Evolutionary conservation across 2,113 vertebrate genomes (phyloP).

Genomic region (Campylomormyrus numenius): DNA sequence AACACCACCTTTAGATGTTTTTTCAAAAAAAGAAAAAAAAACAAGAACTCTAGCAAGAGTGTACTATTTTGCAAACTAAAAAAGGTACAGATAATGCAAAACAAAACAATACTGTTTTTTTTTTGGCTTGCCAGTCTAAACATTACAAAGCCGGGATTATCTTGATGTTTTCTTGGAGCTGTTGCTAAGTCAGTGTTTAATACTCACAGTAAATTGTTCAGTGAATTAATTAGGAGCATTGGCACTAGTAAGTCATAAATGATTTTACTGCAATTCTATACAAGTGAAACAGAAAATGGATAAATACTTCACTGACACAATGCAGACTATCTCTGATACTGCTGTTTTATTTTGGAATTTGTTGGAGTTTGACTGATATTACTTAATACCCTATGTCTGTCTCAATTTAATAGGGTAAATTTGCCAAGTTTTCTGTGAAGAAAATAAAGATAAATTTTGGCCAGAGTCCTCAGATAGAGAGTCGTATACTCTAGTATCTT

Average conservation of each 20-base stretch:
- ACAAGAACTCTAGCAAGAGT: background rate
- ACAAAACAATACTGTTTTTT: background rate
- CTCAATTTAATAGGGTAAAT: background rate
- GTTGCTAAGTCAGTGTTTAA: background rate
- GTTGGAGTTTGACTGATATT: background rate
- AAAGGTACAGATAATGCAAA: background rate
- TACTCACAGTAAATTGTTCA: background rate
- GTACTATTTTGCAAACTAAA: background rate
- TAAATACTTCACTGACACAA: background rate
- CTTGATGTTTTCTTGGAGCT: background rate
- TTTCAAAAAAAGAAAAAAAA: background rate
- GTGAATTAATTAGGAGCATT: background rate
- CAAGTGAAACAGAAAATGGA: background rate
- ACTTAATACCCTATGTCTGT: background rate
- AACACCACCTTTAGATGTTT: background rate
- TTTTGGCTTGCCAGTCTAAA: background rate
- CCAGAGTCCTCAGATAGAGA: background rate
- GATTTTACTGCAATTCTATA: background rate
- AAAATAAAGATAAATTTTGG: background rate
- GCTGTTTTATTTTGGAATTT: background rate
- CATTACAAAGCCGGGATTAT: background rate
- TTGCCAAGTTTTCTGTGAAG: background rate
- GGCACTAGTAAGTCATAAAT: background rate
- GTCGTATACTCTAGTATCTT: background rate
- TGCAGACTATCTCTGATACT: background rate